phyloP scores from a whole-genome alignment of 2,113 vertebrate species.

The Myiagra hebetior region DNA sequence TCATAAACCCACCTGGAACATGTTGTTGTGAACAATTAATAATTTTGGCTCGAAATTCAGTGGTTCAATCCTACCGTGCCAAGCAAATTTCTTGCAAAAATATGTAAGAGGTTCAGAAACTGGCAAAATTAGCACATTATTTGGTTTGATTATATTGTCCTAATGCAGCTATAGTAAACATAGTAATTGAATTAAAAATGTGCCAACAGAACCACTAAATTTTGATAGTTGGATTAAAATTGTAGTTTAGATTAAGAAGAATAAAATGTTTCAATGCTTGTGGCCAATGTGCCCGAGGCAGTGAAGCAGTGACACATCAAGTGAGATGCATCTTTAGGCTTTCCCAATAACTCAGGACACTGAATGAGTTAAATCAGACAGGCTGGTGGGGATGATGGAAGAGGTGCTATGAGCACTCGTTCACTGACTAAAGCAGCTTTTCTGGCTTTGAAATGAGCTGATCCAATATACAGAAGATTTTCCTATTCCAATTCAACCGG shows the following conservation, averaged over 20 bases:
- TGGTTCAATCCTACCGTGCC: background rate
- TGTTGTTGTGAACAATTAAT: background rate
- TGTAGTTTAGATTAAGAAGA: background rate
- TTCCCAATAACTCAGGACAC: background rate
- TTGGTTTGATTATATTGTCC: background rate
- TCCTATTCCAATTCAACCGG: background rate
- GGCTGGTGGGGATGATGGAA: background rate
- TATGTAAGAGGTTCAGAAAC: background rate
- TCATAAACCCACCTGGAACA: background rate
- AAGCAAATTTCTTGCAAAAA: background rate
- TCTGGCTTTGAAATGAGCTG: constrained; percentile 3
- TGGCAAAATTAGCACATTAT: background rate
- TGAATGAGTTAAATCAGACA: background rate
- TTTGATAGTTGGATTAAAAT: background rate
- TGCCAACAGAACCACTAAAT: background rate
- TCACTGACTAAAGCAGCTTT: constrained; percentile 5
- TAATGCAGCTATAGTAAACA: background rate
- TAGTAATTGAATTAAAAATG: background rate
- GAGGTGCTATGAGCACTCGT: background rate
- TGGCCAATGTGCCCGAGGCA: background rate
- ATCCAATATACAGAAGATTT: constrained; percentile 19
- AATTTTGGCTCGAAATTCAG: background rate
- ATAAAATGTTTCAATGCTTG: background rate
- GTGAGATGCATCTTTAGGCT: background rate
- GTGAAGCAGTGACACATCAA: background rate